Base-by-base conservation (phyloP, 1,140 invertebrate genomes). In the Drosophila dunni region DNA sequence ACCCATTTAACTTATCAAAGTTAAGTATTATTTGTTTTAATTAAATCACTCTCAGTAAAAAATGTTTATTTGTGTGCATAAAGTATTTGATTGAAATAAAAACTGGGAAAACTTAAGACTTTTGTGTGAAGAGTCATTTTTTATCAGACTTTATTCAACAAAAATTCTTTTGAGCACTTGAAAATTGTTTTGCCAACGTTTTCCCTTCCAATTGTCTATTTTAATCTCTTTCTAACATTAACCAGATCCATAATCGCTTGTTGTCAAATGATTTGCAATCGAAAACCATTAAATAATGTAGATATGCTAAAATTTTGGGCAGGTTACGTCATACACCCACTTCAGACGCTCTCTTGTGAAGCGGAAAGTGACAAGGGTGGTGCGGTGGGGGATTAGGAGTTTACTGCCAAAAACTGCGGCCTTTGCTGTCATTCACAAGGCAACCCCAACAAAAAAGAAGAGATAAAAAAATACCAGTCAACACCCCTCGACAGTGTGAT, bases 351-450 rank as follows among this genome's bases (percentile, higher is more conserved):
- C 50, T 51, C 13, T n/a, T 29, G 50, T 48, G 5, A 17, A 33
- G 34, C 8, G 10, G 34, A n/a, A 46, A 11, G 9, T 40, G 9
- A 40, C 9, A 15, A 11, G 24, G 9, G 2, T 17, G 33, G 34
- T 17, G 20, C 7, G 11, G 11, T 51, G n/a, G 9, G 36, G 46
- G 38, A 10, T 50, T 48, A 48, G 50, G 50, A 51, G 50, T 24
- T 51, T 51, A 38, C 24, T 64, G 72, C 29, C 67, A 75, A 71
- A 60, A 60, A 33, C 46, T 66, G 62, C 62, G 50, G 68, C 50
- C 40, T 72, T n/a, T 46, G 51, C 58, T 77, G 77, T 76, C 72
- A 79, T 66, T 79, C 51, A 63, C 76, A 79, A 61, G 36, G 34
- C 58, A 50, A 20, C 15, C 58, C 34, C 29, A 11, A 33, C 24